Conservation (phyloP, 2,888 invertebrate species). For the Megaustenia siamemsis region DNA sequence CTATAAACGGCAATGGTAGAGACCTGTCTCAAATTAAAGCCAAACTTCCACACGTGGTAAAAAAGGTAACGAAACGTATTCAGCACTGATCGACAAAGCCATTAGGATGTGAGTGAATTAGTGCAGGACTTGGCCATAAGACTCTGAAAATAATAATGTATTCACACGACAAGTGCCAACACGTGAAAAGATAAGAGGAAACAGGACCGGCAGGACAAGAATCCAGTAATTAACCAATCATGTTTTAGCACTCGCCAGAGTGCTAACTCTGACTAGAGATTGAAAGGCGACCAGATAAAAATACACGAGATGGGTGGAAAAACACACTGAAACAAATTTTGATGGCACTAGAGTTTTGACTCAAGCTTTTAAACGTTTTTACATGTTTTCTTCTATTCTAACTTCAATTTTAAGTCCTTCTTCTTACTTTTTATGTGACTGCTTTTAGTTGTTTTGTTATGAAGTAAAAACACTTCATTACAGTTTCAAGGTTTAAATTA, state of each 20-base stretch:
- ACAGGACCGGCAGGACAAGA: neutral
- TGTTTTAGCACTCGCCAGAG: neutral
- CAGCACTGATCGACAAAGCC: neutral
- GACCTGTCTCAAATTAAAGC: too few species aligned
- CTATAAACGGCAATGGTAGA: too few species aligned
- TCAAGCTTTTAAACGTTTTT: too few species aligned
- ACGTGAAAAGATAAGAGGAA: slow-evolving; percentile 1
- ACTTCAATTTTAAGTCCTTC: too few species aligned
- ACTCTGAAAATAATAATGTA: neutral
- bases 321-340: too few species aligned
- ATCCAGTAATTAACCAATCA: slow-evolving; percentile 22
- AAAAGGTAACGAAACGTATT: neutral
- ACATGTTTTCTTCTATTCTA: too few species aligned
- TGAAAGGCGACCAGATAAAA: neutral
- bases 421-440: too few species aligned
- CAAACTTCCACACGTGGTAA: neutral
- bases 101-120: neutral
- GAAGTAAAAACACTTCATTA: too few species aligned
- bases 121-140: neutral
- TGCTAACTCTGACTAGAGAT: neutral
- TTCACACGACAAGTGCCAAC: neutral
- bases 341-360: too few species aligned
- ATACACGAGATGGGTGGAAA: too few species aligned
- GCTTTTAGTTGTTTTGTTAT: too few species aligned
- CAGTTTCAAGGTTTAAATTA: too few species aligned